Conservation (phyloP, 1,140 invertebrate genomes). For the Brachionus plicatilis region DNA sequence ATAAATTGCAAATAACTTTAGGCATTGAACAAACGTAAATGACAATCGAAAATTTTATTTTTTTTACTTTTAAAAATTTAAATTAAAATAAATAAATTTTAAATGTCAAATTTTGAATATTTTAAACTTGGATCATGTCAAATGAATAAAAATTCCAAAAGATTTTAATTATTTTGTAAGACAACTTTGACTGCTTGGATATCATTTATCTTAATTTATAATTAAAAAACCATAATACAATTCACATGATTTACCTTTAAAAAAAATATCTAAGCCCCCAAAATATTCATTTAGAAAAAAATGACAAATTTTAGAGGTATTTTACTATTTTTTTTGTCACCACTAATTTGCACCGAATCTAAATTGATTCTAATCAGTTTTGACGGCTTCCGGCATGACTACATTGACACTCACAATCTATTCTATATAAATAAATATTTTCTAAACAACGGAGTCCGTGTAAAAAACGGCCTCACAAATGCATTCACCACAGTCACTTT, state of each 20-base stretch:
- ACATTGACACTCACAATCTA: constrained; percentile 45
- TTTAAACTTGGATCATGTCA: not conserved
- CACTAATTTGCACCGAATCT: not conserved
- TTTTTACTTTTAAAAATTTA: too few species aligned
- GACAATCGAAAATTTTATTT: too few species aligned
- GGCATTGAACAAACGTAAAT: too few species aligned
- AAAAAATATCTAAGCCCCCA: not conserved
- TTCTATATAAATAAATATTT: constrained; percentile 51
- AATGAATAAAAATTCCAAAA: not conserved
- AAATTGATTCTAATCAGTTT: constrained; percentile 52
- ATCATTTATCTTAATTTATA: not conserved
- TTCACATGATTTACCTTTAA: not conserved
- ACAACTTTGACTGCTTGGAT: not conserved
- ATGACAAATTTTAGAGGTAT: not conserved
- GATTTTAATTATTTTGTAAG: not conserved
- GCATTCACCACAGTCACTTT: constrained; percentile 71
- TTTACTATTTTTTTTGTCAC: not conserved
- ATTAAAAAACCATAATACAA: not conserved
- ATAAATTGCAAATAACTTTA: too few species aligned
- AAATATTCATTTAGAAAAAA: not conserved
- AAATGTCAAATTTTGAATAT: not conserved
- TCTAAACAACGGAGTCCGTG: constrained; percentile 46
- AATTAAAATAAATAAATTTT: not conserved
- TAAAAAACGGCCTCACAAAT: constrained; percentile 48
- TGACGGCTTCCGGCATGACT: constrained; percentile 56